A percentile compares a stretch with the other conserved stretches of the same genome.
phyloP scores from a whole-genome alignment of 2,113 vertebrate genomes.

The Cavia aperea region DNA sequence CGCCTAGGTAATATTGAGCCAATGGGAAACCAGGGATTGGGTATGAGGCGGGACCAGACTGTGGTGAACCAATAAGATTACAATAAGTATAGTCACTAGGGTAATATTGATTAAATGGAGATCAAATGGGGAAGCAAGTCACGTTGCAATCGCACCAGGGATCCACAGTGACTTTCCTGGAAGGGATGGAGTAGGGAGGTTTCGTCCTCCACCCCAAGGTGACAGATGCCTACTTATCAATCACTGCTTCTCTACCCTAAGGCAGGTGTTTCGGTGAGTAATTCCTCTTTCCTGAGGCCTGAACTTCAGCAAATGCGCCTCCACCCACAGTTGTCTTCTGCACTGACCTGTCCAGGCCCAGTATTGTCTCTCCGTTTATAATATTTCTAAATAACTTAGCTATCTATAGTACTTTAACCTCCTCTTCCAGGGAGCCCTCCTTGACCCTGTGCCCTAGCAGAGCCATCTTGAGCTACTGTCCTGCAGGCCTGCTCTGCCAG shows the following conservation, averaged over 20 bases:
- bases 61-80: neutral
- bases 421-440: neutral
- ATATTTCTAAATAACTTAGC: neutral
- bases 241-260: neutral
- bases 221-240: neutral
- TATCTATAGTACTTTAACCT: neutral
- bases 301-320: neutral
- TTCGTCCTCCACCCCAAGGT: neutral
- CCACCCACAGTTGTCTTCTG: neutral
- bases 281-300: neutral
- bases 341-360: neutral
- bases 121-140: neutral
- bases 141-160: neutral
- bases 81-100: neutral
- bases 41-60: neutral
- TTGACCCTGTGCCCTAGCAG: neutral
- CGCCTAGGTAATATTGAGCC: neutral
- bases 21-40: neutral
- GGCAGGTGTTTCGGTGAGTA: neutral
- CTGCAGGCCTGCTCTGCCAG: neutral
- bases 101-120: neutral
- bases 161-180: neutral
- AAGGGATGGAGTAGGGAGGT: neutral
- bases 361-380: neutral
- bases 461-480: neutral